Conservation (phyloP, 2,113 vertebrate species). For the Pterocles orientalis region DNA sequence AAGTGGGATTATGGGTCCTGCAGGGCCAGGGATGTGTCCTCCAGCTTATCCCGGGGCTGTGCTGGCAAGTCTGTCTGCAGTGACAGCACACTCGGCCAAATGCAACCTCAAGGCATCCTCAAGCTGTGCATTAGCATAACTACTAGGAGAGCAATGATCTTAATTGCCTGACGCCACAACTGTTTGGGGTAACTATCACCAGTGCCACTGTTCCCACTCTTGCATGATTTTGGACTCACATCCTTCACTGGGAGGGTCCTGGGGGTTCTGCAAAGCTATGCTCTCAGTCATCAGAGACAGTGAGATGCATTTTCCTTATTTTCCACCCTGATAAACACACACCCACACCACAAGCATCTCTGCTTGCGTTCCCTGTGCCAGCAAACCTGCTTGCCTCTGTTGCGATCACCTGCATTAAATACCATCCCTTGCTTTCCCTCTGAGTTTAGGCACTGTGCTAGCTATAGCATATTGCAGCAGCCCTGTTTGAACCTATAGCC, state of each 20-base stretch:
- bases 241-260: not conserved
- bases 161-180: not conserved
- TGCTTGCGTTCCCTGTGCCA: not conserved
- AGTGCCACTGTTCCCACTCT: not conserved
- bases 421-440: not conserved
- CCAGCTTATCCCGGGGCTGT: not conserved
- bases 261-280: not conserved
- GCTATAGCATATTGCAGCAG: not conserved
- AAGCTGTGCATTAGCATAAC: constrained; percentile 1
- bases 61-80: not conserved
- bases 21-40: not conserved
- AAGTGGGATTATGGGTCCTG: not conserved
- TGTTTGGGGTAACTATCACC: not conserved
- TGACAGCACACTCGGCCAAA: not conserved
- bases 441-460: not conserved
- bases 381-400: not conserved
- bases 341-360: not conserved
- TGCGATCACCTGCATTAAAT: not conserved
- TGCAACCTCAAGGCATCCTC: not conserved
- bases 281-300: not conserved
- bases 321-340: not conserved
- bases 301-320: not conserved
- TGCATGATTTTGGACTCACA: not conserved
- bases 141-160: not conserved
- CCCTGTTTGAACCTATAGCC: accelerated